These are phyloP conservation scores for Proteles cristata DNA, from an alignment of 2,113 vertebrate genomes.

Conservation along the genomic window DNA sequence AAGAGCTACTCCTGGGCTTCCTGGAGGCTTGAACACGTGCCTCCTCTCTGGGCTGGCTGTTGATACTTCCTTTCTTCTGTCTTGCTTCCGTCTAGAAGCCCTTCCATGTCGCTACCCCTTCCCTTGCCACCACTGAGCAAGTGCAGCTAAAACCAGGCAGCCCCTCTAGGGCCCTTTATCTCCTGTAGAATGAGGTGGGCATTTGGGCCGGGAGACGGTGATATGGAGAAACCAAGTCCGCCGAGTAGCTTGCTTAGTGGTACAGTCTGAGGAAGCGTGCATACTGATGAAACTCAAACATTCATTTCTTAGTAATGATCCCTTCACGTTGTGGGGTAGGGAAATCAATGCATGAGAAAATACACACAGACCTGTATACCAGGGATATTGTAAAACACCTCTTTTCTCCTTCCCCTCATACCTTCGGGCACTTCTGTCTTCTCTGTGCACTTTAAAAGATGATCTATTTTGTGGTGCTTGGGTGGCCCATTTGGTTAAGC, in stretches of 20 bases:
- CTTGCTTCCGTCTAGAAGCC: not conserved
- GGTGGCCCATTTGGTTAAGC: too few species aligned
- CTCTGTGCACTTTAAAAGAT: not conserved
- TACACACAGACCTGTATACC: not conserved
- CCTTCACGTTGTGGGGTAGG: not conserved
- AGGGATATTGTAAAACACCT: not conserved
- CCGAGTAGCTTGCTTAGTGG: not conserved
- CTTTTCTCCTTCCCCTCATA: not conserved
- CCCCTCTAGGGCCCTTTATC: not conserved
- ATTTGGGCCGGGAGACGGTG: not conserved
- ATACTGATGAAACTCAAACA: fast-evolving
- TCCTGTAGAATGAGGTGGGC: not conserved
- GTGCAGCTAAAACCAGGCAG: not conserved
- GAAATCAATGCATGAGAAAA: not conserved
- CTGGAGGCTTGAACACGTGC: not conserved
- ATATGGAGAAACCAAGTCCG: not conserved
- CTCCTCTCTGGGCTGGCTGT: not conserved
- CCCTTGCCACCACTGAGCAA: too few species aligned
- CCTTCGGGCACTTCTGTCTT: not conserved
- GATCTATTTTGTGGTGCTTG: not conserved
- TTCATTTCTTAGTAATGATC: not conserved
- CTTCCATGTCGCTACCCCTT: not conserved
- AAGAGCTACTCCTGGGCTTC: not conserved
- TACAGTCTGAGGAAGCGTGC: fast-evolving
- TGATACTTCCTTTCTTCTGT: not conserved